Evolutionary conservation across 2,888 invertebrate genomes (phyloP).

Genomic region (Tipula vernalis): DNA sequence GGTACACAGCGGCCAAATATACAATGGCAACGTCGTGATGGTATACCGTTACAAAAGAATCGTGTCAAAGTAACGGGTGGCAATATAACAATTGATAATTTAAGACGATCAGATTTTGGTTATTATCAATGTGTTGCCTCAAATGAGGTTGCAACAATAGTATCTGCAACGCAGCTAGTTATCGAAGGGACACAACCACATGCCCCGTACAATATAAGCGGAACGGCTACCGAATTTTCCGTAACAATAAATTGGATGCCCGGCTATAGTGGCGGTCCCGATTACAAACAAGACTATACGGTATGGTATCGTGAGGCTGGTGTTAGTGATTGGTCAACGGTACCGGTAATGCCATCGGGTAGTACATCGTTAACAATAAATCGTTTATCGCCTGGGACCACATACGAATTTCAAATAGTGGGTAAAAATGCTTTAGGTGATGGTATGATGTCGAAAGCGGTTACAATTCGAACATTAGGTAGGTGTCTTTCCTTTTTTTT

Average conservation of each 20-base stretch:
- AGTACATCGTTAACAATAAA: conserved; percentile 83
- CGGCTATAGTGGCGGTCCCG: conserved; percentile 88
- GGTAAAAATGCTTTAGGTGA: conserved; percentile 90
- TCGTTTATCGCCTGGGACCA: conserved; percentile 76
- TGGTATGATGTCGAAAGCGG: conserved; percentile 90
- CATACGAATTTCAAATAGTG: conserved; percentile 92
- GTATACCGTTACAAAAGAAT: conserved; percentile 66
- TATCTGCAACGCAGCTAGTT: conserved; percentile 76
- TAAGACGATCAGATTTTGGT: conserved; percentile 83
- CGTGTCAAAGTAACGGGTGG: conserved; percentile 70
- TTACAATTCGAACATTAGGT: conserved; percentile 84
- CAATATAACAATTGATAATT: conserved; percentile 80
- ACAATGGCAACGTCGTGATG: conserved; percentile 81
- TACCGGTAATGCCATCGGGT: conserved; percentile 85
- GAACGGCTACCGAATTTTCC: conserved; percentile 77
- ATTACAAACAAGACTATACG: conserved; percentile 89
- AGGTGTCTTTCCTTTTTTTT: conserved; percentile 23
- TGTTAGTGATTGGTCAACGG: conserved; percentile 81
- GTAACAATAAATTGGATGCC: conserved; percentile 89
- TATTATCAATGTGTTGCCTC: conserved; percentile 91
- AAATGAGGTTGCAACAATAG: conserved; percentile 92
- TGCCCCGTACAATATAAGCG: conserved; percentile 91
- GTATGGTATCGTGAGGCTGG: conserved; percentile 89
- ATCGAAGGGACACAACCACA: conserved; percentile 94
- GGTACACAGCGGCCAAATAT: conserved; percentile 84